These are phyloP conservation scores for Onthophagus taurus DNA, from an alignment of 1,140 invertebrate genomes.

Conservation along the genomic window DNA sequence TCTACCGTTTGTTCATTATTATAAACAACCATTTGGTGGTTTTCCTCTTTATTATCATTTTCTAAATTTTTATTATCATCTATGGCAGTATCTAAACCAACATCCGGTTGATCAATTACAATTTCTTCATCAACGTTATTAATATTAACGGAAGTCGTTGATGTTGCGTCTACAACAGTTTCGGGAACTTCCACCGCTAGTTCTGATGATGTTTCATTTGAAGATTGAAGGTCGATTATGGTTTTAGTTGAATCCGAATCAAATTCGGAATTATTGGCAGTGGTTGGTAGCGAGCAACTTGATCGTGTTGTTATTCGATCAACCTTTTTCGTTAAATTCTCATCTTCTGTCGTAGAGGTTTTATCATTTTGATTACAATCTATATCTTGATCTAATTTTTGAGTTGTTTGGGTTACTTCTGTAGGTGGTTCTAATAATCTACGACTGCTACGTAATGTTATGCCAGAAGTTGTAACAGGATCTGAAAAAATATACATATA, in stretches of 20 bases:
- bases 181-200: too few species aligned
- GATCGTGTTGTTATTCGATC: too few species aligned
- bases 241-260: too few species aligned
- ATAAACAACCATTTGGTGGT: not conserved
- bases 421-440: not conserved
- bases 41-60: too few species aligned
- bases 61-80: constrained; percentile 8
- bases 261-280: constrained; percentile 14
- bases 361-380: constrained; percentile 1
- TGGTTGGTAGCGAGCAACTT: too few species aligned
- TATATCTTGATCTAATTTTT: not conserved
- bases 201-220: too few species aligned
- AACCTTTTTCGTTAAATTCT: not conserved
- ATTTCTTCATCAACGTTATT: constrained; percentile 3
- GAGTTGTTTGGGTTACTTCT: not conserved
- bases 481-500: too few species aligned
- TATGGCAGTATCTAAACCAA: constrained; percentile 10
- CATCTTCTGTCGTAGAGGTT: too few species aligned
- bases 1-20: not conserved
- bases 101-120: constrained; percentile 10
- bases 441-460: not conserved
- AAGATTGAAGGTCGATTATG: too few species aligned
- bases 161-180: too few species aligned
- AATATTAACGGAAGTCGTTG: not conserved
- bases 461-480: not conserved